Conservation (phyloP, 2,888 invertebrate species). For the Eupithecia centaureata region DNA sequence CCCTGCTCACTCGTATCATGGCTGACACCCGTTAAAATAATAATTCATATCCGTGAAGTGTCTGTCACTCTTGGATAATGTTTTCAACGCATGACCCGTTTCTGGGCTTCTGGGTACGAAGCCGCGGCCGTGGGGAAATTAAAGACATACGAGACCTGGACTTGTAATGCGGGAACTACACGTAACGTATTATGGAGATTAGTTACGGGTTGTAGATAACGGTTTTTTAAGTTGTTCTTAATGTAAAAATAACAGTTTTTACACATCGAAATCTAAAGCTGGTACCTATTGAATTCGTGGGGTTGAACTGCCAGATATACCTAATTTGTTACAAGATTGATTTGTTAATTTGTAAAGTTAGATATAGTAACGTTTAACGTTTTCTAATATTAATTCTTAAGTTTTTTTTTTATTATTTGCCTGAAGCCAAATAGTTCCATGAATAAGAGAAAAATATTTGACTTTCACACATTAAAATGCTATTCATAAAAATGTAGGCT, state of each 20-base stretch:
- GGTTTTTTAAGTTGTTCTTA: neutral
- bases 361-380: neutral
- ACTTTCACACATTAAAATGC: neutral
- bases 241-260: neutral
- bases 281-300: too few relatives aligned
- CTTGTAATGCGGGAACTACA: constrained; percentile 24
- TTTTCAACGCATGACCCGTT: constrained; percentile 31
- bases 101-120: constrained; percentile 9
- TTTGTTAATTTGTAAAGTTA: neutral
- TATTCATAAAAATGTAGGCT: neutral
- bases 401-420: too few relatives aligned
- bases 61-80: constrained; percentile 17
- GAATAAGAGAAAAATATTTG: too few relatives aligned
- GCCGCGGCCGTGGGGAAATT: constrained; percentile 29
- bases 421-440: too few relatives aligned
- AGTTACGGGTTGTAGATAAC: neutral
- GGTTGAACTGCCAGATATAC: too few relatives aligned
- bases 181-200: constrained; percentile 16
- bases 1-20: neutral
- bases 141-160: constrained; percentile 31
- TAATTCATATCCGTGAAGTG: constrained; percentile 8
- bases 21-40: neutral
- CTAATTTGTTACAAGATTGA: neutral
- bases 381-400: neutral
- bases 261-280: neutral